Base-by-base conservation (phyloP, 2,797 vertebrate species). In the Aeoliscus strigatus region DNA sequence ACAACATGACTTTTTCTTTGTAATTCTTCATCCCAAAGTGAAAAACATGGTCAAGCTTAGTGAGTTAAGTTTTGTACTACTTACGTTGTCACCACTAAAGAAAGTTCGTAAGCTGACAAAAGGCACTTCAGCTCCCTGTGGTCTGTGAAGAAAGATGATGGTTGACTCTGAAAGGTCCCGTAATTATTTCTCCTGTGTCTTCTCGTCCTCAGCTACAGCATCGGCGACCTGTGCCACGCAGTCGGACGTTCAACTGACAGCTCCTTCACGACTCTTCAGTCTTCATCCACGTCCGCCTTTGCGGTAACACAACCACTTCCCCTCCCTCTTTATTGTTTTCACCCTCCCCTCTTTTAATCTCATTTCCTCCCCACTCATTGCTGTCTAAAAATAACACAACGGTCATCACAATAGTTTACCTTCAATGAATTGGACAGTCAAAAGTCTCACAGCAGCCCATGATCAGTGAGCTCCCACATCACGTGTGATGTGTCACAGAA, bases 311-410 rank as follows among this genome's bases (percentile, higher is more conserved):
- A 47, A 60, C 56, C 53, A 56, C 59, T 51, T 58, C 42, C 47
- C 29, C 49, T 58, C 65, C 53, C 51, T 47, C 34, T 74, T 75
- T 78, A 76, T 84, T 77, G 63, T 61, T 68, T 61, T 42, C 39
- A 34, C 75, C 72, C 79, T 53, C 75, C 67, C 65, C 51, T 62
- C 52, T 30, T 80, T 70, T 75, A 58, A 58, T 80, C 76, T 86
- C 42, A 81, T 84, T 82, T 86, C 84, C 85, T 76, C 47, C 62
- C 43, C 51, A 37, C 61, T 77, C 74, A 60, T 56, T 53, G 73
- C 39, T 70, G 69, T 80, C 80, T 86, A 87, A 82, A 86, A 89
- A 88, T 86, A 86, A 75, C 74, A 54, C 21, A 10, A 69, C 55
- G 45, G 14, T 57, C 52, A 72, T 79, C 54, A 60, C 56, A 77